Evolutionary conservation across 2,888 invertebrate species (phyloP).

Genomic region (Netelia inedita): DNA sequence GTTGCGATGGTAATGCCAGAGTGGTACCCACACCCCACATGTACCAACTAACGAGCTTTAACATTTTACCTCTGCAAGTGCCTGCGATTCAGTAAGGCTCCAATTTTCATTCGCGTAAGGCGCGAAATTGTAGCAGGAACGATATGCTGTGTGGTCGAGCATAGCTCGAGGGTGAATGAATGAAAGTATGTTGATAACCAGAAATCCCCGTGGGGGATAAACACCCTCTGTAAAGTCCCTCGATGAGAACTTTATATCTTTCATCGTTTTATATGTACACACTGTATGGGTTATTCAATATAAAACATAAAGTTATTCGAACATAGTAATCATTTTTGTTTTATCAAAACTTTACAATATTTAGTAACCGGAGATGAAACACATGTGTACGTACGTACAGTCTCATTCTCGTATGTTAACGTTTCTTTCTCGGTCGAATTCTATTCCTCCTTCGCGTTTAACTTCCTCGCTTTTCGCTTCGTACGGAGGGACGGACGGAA

Average conservation of each 20-base stretch:
- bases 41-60: slow-evolving; percentile 70
- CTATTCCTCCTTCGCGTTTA: slow-evolving; percentile 26
- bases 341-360: too few relatives aligned
- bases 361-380: too few relatives aligned
- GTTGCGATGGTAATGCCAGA: slow-evolving; percentile 16
- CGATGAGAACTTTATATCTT: slow-evolving; percentile 43
- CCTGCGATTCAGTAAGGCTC: slow-evolving; percentile 62
- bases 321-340: too few relatives aligned
- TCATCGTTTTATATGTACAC: slow-evolving; percentile 41
- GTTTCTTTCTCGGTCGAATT: slow-evolving; percentile 40
- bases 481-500: neutral
- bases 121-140: slow-evolving; percentile 57
- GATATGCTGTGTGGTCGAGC: slow-evolving; percentile 11
- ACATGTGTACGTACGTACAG: neutral
- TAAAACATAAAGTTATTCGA: neutral
- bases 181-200: slow-evolving; percentile 67
- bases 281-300: neutral
- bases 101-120: slow-evolving; percentile 75
- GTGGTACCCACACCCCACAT: neutral
- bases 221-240: slow-evolving; percentile 71
- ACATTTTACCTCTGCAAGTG: slow-evolving; percentile 66
- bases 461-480: slow-evolving; percentile 25
- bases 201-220: slow-evolving; percentile 78
- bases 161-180: slow-evolving; percentile 33
- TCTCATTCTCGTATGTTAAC: slow-evolving; percentile 27